Base-by-base conservation (phyloP, 2,797 vertebrate genomes). In the Crossoptilon crossoptilon region DNA sequence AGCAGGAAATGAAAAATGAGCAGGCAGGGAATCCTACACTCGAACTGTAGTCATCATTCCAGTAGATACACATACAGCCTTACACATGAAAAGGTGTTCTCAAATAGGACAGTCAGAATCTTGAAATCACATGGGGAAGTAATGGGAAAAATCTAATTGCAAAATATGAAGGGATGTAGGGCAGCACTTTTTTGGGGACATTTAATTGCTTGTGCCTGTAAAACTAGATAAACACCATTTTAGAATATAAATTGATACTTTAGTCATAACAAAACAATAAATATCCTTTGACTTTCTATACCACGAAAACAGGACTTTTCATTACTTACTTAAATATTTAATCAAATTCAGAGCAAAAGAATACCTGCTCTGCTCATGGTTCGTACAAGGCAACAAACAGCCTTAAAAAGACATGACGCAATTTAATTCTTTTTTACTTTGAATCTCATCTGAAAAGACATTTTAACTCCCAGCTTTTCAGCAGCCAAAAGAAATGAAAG, bases 381-480 rank as follows among this genome's bases (percentile, higher is more conserved):
- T 78, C 19, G 33, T 74, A 80, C 80, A 87, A 62, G 59, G 26
- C 55, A 85, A 60, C 5, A 46, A 85, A 60, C 5, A 46, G 33
- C 56, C 37, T 46, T 83, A 76, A 76, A 84, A 24, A 93, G 39
- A 64, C 3, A 29, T 2, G 48, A 63, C 26, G 71, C 53, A 35
- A 58, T 78, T 63, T 81, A 37, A 87, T 69, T 66, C 33, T 85
- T 67, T 63, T 85, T 85, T 33, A 37, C 31, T n/a, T 44, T n/a
- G 15, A 80, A 49, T 59, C 35, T 81, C 49, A 37, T 55, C 72
- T 77, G 56, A 11, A 41, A 90, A 29, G 75, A 90, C 53, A 64
- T 77, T 90, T 94, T 69, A 87, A 60, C 5, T 5, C 41, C 21
- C 26, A 80, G 78, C 48, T 93, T 89, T 74, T 53, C 41, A 43